Evolutionary conservation across 2,888 invertebrate genomes (phyloP).

Genomic region (Dyspetes luteomarginatus): DNA sequence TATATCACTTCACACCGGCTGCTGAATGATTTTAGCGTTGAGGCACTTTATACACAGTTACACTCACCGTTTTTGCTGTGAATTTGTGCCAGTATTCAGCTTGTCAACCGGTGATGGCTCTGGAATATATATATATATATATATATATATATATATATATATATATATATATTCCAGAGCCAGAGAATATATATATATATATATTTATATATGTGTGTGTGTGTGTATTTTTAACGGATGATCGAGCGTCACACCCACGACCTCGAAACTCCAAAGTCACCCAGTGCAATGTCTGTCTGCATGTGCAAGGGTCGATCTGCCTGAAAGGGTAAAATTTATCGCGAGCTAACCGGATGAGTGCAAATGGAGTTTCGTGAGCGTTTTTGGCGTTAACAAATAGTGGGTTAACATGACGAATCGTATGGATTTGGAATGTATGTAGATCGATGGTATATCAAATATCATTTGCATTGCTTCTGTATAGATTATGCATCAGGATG

Average conservation of each 20-base stretch:
- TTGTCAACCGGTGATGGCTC: constrained; percentile 1
- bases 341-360: constrained; percentile 46
- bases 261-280: constrained; percentile 51
- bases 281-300: constrained; percentile 23
- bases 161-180: no score
- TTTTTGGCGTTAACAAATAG: constrained; percentile 53
- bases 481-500: not conserved
- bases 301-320: constrained; percentile 13
- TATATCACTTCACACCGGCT: no score
- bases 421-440: constrained; percentile 31
- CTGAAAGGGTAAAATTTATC: constrained; percentile 34
- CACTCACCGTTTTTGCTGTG: constrained; percentile 8
- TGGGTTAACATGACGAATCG: constrained; percentile 44
- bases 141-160: no score
- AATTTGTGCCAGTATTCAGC: constrained; percentile 13
- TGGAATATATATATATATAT: no score
- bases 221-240: constrained; percentile 39
- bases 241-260: constrained; percentile 48
- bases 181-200: no score
- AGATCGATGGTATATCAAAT: constrained; percentile 12
- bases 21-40: constrained; percentile 30
- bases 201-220: not conserved
- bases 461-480: not conserved
- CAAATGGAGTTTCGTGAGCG: constrained; percentile 49
- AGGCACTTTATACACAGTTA: constrained; percentile 30